These are phyloP conservation scores for Parasteatoda tepidariorum DNA, from an alignment of 1,140 invertebrate genomes.

Conservation along the genomic window DNA sequence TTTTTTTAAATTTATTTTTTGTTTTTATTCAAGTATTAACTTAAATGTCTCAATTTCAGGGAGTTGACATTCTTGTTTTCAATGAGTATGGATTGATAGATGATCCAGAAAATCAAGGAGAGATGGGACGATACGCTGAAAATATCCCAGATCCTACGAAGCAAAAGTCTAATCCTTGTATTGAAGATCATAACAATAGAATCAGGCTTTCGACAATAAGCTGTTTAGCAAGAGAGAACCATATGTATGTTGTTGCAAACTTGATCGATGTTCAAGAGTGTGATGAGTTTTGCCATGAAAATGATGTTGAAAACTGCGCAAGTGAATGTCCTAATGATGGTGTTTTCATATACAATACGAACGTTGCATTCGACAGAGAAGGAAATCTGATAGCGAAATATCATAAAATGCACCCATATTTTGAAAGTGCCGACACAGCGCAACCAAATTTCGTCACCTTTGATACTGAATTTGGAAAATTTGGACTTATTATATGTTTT, in stretches of 20 bases:
- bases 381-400: constrained; percentile 76
- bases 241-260: constrained; percentile 44
- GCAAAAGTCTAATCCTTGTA: neutral
- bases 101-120: neutral
- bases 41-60: no score
- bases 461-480: constrained; percentile 70
- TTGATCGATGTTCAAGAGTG: constrained; percentile 65
- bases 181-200: neutral
- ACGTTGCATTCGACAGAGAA: constrained; percentile 78
- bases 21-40: no score
- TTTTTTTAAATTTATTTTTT: no score
- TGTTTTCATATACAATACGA: constrained; percentile 77
- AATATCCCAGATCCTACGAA: constrained; percentile 16
- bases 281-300: neutral
- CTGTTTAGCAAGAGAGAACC: constrained; percentile 7
- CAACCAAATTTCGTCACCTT: constrained; percentile 73
- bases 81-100: constrained; percentile 6
- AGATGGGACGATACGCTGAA: neutral
- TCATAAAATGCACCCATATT: constrained; percentile 81
- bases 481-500: constrained; percentile 81
- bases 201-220: neutral
- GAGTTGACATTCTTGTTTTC: constrained; percentile 16
- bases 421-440: constrained; percentile 73
- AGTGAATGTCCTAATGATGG: constrained; percentile 67
- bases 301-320: neutral